These are phyloP conservation scores for Trissoscelio sp. DNA, from an alignment of 2,888 invertebrate genomes.

Conservation along the genomic window DNA sequence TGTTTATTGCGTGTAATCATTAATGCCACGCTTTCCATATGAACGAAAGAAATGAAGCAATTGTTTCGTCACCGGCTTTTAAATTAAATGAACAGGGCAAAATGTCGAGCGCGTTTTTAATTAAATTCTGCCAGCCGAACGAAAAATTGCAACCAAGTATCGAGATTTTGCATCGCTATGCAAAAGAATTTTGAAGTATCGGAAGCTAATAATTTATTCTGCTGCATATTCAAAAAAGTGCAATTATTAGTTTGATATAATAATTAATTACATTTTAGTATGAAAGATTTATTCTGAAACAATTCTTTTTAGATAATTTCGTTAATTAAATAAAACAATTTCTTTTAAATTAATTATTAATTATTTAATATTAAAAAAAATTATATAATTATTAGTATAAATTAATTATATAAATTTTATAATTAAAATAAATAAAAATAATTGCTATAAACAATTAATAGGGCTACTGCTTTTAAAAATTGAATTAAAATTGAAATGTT, in stretches of 20 bases:
- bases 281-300: too few relatives aligned
- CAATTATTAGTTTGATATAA: too few relatives aligned
- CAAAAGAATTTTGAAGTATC: background rate
- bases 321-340: too few relatives aligned
- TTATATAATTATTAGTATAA: too few relatives aligned
- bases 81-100: slow-evolving; percentile 55
- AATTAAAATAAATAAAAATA: too few relatives aligned
- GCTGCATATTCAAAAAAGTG: background rate
- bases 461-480: too few relatives aligned
- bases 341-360: too few relatives aligned
- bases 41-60: slow-evolving; percentile 61
- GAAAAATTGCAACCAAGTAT: background rate
- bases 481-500: too few relatives aligned
- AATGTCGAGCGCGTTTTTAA: slow-evolving; percentile 55
- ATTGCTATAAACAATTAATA: too few relatives aligned
- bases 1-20: slow-evolving; percentile 69
- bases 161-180: background rate
- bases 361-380: too few relatives aligned
- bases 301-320: too few relatives aligned
- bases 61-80: slow-evolving; percentile 60
- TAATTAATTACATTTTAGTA: background rate
- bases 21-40: slow-evolving; percentile 58
- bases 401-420: too few relatives aligned
- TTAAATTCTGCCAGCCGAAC: slow-evolving; percentile 48
- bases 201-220: background rate